phyloP scores from a whole-genome alignment of 2,888 invertebrate species.

The Drosophila pegasa region DNA sequence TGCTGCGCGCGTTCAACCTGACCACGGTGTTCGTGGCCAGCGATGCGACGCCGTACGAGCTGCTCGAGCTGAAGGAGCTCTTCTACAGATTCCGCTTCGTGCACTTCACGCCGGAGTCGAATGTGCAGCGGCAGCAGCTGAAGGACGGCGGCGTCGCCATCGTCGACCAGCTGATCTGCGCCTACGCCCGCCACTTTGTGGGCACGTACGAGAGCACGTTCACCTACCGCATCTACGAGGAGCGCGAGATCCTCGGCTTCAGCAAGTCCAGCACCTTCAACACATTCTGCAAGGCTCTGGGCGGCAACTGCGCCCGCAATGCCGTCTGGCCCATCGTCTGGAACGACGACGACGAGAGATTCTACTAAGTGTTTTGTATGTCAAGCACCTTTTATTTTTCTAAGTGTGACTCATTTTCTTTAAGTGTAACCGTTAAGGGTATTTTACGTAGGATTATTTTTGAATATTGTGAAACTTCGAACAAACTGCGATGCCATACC shows the following conservation, averaged over 20 bases:
- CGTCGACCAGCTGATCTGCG: constrained; percentile 97
- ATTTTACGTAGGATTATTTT: constrained; percentile 24
- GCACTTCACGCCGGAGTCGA: constrained; percentile 80
- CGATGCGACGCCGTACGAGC: constrained; percentile 88
- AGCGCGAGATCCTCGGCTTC: constrained; percentile 97
- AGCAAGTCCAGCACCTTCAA: constrained; percentile 93
- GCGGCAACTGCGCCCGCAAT: constrained; percentile 89
- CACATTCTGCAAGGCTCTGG: constrained; percentile 87
- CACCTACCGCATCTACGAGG: constrained; percentile 98
- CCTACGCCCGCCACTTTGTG: constrained; percentile 93
- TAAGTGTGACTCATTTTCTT: neutral
- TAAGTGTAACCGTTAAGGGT: constrained; percentile 22
- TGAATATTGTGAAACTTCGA: constrained; percentile 44
- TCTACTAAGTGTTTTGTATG: constrained; percentile 41
- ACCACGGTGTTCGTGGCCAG: constrained; percentile 92
- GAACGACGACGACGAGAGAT: constrained; percentile 66
- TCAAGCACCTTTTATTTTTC: neutral
- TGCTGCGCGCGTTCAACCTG: constrained; percentile 87
- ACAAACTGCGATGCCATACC: constrained; percentile 71
- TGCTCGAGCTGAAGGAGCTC: constrained; percentile 81
- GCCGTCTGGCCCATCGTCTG: constrained; percentile 91
- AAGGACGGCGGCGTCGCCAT: constrained; percentile 95
- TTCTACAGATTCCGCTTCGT: constrained; percentile 74
- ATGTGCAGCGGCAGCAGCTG: constrained; percentile 73
- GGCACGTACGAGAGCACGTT: constrained; percentile 98